Conservation (phyloP, 64 coral and sea anemone species). For the Trachythela sp. region DNA sequence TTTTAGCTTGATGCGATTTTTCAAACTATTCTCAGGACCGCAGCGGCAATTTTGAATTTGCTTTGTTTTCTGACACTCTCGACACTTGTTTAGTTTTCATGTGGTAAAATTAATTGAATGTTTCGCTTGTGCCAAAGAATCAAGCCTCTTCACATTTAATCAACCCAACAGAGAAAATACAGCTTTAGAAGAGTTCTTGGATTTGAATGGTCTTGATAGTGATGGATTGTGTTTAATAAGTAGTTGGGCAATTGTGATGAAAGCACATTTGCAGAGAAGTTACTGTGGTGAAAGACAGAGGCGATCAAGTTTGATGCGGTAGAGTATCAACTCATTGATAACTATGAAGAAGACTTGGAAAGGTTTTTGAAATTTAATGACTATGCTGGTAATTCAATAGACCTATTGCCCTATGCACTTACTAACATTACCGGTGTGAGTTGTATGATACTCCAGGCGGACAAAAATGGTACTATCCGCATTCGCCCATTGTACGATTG, state of each 20-base stretch:
- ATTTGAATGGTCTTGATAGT: not conserved
- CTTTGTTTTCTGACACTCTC: no score
- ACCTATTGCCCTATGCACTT: not conserved
- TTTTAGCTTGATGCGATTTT: no score
- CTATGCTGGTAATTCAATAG: not conserved
- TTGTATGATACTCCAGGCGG: not conserved
- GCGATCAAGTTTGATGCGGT: not conserved
- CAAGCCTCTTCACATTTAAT: not conserved
- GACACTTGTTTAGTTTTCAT: no score
- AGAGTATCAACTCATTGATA: not conserved
- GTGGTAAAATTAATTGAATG: not conserved
- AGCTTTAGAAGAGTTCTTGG: not conserved
- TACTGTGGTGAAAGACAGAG: not conserved
- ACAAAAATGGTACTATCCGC: not conserved
- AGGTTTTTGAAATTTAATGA: not conserved
- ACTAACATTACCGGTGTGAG: not conserved
- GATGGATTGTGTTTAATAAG: not conserved
- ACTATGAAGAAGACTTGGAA: not conserved
- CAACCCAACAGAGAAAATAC: not conserved
- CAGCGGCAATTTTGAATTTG: no score
- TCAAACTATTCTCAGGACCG: no score
- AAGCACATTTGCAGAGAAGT: not conserved
- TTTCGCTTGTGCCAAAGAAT: constrained; percentile 3
- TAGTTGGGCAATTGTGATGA: not conserved
- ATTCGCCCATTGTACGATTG: not conserved